These are phyloP conservation scores for Willowsia nigromaculata DNA, from an alignment of 2,888 invertebrate species.

Conservation along the genomic window DNA sequence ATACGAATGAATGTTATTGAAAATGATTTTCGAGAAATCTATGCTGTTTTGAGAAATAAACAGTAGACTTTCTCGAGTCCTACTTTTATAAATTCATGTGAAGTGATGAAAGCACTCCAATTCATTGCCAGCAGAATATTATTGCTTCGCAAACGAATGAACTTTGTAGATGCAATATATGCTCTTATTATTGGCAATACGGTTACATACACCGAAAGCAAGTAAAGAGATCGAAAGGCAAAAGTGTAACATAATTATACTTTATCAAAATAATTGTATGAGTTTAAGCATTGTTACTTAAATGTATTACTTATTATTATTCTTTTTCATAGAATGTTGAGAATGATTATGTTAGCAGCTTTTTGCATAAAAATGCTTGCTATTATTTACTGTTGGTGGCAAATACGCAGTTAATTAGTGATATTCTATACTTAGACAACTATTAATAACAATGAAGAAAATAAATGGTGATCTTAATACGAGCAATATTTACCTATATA, in stretches of 20 bases:
- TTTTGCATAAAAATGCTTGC: conserved; percentile 27
- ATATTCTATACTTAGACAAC: conserved; percentile 36
- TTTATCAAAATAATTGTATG: neutral
- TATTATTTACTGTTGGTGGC: neutral
- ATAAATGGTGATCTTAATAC: conserved; percentile 51
- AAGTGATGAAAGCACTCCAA: neutral
- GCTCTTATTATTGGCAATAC: neutral
- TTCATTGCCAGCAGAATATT: neutral
- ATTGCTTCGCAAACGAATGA: neutral
- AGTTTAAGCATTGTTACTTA: neutral
- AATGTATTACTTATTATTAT: neutral
- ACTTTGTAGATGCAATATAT: neutral
- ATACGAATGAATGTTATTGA: neutral
- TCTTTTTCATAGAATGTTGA: neutral
- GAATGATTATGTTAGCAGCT: conserved; percentile 35
- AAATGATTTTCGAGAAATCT: conserved; percentile 61
- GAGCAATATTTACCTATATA: conserved; percentile 29
- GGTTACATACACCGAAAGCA: neutral
- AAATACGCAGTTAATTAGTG: conserved; percentile 37
- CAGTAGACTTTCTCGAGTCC: conserved; percentile 64
- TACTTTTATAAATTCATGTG: neutral
- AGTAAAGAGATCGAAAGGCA: neutral
- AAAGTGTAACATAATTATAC: neutral
- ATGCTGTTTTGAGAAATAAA: conserved; percentile 72
- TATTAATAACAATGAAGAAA: conserved; percentile 36